Evolutionary conservation across 2,113 vertebrate species (phyloP), one percentile per base, ranked within the genome.

Genomic region (Ploceus nigricollis): DNA sequence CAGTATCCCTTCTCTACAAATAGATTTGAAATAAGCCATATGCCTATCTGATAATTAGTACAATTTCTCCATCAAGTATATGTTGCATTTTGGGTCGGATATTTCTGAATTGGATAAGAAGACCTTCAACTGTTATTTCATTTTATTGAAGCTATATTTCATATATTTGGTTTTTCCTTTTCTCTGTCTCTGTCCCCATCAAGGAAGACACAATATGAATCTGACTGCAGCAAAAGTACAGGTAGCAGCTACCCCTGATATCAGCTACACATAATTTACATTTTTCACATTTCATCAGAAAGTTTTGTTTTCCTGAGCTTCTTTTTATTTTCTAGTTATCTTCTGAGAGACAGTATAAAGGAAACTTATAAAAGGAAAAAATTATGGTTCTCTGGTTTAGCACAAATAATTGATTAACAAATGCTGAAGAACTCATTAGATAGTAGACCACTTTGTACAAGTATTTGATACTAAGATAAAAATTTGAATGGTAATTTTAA

Each of bases 21-120:
- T 22, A 91, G 13, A 56, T 77, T 77, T 95, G 45, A 92, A 96
- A 76, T 84, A 89, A 84, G 7, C 47, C 70, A 82, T 92, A 86
- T 91, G 77, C 42, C 78, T 84, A 28, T 60, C 30, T 53, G 31
- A 84, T 37, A 88, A 70, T 54, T 44, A 93, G 19, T 19, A 84
- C 13, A 77, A 66, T 83, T 96, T 76, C 70, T 71, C 82, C 65
- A 68, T 87, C 57, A 89, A 78, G 33, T 85, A 48, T 66, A 44
- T 22, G 31, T 44, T 87, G 25, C n/a, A 65, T 57, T 94, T 88
- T 75, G 37, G 24, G 25, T 44, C 44, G 23, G 15, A 51, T 80
- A 54, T 69, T 90, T 95, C 47, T 69, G 35, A 95, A 68, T 22
- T 63, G 8, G 11, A 40, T 58, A 64, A 83, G 72, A 87, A 39